Percentiles rank a stretch among this genome's conserved stretches.
These are phyloP conservation scores for Rhabdomys pumilio DNA, from an alignment of 2,797 vertebrate genomes.

Conservation along the genomic window DNA sequence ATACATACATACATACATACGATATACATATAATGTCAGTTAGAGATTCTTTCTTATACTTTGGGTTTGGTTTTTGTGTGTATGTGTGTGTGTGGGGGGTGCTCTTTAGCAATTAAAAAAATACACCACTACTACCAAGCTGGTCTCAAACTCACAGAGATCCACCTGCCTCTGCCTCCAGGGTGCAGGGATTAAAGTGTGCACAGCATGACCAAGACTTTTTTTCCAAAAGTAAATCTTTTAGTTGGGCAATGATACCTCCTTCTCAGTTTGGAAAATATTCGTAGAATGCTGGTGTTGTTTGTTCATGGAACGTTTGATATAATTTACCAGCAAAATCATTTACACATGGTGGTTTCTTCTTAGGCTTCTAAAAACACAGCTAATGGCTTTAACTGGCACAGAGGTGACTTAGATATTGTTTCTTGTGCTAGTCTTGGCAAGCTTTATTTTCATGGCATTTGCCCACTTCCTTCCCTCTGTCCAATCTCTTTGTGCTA, in stretches of 20 bases:
- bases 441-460: neutral
- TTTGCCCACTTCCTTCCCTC: neutral
- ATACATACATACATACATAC: neutral
- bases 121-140: neutral
- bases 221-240: neutral
- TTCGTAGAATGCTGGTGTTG: neutral
- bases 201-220: neutral
- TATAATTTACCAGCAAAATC: constrained; percentile 15
- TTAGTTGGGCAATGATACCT: neutral
- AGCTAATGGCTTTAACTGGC: neutral
- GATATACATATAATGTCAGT: neutral
- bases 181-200: neutral
- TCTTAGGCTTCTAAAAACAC: neutral
- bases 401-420: neutral
- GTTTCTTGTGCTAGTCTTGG: neutral
- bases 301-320: neutral
- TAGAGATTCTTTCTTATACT: neutral
- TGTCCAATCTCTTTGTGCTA: neutral
- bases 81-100: neutral
- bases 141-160: neutral
- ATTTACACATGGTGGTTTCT: no score
- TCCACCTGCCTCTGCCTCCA: neutral
- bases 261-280: neutral
- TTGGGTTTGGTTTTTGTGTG: neutral
- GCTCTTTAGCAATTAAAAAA: neutral